Evolutionary conservation across 2,113 vertebrate genomes (phyloP).

Genomic region (Micronisus gabar): DNA sequence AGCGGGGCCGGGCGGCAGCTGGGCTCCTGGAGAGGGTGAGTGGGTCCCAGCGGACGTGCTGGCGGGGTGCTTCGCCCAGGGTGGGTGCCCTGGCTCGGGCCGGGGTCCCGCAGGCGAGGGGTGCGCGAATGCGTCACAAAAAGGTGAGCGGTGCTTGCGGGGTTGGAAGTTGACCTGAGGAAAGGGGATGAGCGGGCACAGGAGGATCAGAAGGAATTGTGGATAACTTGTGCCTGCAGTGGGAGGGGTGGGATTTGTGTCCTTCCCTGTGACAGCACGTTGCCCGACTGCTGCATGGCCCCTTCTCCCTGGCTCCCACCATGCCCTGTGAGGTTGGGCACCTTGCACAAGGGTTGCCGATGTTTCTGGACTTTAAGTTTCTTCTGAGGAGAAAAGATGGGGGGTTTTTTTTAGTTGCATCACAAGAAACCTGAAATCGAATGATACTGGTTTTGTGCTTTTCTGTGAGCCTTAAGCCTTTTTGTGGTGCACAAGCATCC

Average conservation of each 20-base stretch:
- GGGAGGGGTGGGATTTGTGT: neutral
- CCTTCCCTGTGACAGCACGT: too few relatives aligned
- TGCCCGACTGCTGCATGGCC: neutral
- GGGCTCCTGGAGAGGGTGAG: neutral
- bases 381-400: neutral
- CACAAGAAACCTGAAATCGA: neutral
- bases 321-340: neutral
- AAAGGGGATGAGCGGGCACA: neutral
- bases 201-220: too few relatives aligned
- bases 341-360: fast-evolving
- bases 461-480: neutral
- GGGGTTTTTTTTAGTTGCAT: neutral
- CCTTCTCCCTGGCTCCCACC: fast-evolving
- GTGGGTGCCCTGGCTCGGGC: fast-evolving
- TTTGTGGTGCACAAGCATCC: neutral
- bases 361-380: neutral
- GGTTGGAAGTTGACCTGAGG: neutral
- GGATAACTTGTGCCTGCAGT: neutral
- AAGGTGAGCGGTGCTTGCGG: fast-evolving
- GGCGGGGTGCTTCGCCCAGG: neutral
- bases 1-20: fast-evolving
- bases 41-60: fast-evolving
- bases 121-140: fast-evolving
- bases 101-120: neutral
- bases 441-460: neutral